Evolutionary conservation across 2,113 vertebrate species (phyloP).

Genomic region (Pedetes capensis): DNA sequence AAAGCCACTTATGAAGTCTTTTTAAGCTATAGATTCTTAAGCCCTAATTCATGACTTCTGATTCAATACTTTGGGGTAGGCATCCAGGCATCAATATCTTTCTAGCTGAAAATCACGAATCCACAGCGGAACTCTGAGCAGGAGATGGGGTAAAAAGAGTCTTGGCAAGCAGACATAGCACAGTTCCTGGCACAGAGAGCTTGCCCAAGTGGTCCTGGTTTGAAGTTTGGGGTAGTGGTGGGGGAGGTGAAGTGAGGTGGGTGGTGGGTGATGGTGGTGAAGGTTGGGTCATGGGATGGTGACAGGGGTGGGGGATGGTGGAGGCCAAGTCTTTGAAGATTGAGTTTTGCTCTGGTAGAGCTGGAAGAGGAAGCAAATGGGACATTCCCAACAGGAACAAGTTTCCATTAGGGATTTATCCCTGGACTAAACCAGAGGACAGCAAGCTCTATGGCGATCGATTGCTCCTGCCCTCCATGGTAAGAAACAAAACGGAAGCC

Average conservation of each 20-base stretch:
- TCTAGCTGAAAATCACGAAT: background rate
- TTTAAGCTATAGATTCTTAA: background rate
- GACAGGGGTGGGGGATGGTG: background rate
- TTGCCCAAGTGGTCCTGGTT: background rate
- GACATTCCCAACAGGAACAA: background rate
- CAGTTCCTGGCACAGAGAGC: background rate
- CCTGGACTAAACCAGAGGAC: background rate
- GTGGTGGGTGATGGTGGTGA: background rate
- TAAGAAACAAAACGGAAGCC: background rate
- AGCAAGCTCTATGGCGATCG: background rate
- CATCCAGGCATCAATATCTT: background rate
- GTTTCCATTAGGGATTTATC: background rate
- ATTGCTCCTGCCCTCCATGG: background rate
- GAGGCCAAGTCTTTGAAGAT: background rate
- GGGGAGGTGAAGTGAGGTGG: background rate
- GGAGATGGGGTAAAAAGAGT: background rate
- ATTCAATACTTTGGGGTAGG: background rate
- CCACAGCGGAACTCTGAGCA: background rate
- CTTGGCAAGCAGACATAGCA: background rate
- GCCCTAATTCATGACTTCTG: background rate
- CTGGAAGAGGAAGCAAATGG: background rate
- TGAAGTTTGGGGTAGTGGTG: background rate
- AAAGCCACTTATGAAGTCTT: background rate
- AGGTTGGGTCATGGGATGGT: background rate
- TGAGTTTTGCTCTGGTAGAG: background rate